These are phyloP conservation scores for Mohoua ochrocephala DNA, from an alignment of 2,113 vertebrate species.

Conservation along the genomic window DNA sequence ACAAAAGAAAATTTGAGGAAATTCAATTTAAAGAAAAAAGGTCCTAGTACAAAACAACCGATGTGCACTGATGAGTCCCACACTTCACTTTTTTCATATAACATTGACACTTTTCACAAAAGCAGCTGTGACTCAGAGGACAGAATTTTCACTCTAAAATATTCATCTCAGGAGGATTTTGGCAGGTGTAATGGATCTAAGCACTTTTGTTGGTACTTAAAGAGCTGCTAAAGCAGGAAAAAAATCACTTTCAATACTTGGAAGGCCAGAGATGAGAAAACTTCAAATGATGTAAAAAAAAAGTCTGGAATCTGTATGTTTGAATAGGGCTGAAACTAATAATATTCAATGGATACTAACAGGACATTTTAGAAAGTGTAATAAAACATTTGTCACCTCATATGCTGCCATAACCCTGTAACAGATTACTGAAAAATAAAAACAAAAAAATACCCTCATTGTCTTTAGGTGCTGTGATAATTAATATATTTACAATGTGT, in stretches of 20 bases:
- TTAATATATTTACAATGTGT: neutral
- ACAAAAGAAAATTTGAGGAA: neutral
- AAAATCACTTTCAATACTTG: neutral
- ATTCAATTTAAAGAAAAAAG: neutral
- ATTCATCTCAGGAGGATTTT: neutral
- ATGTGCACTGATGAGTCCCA: neutral
- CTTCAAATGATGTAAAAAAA: neutral
- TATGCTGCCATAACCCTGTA: neutral
- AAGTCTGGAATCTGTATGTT: accelerated
- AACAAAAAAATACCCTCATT: neutral
- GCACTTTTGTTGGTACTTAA: neutral
- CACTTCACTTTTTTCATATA: neutral
- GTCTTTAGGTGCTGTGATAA: neutral
- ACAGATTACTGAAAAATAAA: neutral
- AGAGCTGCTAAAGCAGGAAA: neutral
- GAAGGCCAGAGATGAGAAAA: neutral
- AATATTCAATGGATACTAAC: neutral
- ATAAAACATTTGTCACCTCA: neutral
- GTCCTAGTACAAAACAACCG: neutral
- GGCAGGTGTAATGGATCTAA: neutral
- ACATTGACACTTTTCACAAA: neutral
- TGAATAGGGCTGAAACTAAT: neutral
- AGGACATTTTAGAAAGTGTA: neutral
- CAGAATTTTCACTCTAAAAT: neutral
- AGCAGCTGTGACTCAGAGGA: neutral